A percentile compares a stretch with the other conserved stretches of the same genome.
phyloP scores from a whole-genome alignment of 37 sponge, comb jelly and placozoan genomes.

The Haliclona indistincta region DNA sequence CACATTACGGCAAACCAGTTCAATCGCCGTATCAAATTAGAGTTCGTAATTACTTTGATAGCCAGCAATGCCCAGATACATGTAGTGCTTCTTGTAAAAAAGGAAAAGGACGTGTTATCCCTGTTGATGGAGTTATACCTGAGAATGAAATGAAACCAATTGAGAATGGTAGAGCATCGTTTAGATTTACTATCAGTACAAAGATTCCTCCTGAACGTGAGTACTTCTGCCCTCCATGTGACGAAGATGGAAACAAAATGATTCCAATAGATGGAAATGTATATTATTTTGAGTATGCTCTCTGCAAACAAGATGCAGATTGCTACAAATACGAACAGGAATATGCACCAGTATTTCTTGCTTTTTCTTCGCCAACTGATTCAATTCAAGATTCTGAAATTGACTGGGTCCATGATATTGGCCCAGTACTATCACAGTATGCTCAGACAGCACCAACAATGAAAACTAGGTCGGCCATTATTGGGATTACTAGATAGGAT shows the following conservation, averaged over 20 bases:
- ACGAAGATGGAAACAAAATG: neutral
- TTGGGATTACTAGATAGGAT: neutral
- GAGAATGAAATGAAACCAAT: neutral
- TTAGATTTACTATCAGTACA: neutral
- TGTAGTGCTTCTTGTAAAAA: no score
- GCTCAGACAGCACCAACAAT: constrained; percentile 1
- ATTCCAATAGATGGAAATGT: neutral
- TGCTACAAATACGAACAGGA: neutral
- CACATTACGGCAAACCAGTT: constrained; percentile 18
- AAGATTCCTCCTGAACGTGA: neutral
- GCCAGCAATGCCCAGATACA: no score
- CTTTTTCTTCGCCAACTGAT: neutral
- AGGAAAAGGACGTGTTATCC: no score
- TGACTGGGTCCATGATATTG: constrained; percentile 23
- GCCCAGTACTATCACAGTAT: constrained; percentile 21
- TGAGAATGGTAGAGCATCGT: neutral
- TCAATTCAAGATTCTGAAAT: neutral
- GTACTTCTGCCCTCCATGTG: neutral
- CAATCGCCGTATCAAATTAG: no score
- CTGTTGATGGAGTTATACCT: neutral
- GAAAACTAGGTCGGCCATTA: constrained; percentile 13
- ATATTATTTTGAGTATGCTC: neutral
- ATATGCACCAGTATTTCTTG: neutral
- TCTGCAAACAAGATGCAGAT: neutral
- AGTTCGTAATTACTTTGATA: no score